Percentiles rank a stretch among this genome's conserved stretches.
phyloP scores from a whole-genome alignment of 2,113 vertebrate species.

The Thomomys bottae region DNA sequence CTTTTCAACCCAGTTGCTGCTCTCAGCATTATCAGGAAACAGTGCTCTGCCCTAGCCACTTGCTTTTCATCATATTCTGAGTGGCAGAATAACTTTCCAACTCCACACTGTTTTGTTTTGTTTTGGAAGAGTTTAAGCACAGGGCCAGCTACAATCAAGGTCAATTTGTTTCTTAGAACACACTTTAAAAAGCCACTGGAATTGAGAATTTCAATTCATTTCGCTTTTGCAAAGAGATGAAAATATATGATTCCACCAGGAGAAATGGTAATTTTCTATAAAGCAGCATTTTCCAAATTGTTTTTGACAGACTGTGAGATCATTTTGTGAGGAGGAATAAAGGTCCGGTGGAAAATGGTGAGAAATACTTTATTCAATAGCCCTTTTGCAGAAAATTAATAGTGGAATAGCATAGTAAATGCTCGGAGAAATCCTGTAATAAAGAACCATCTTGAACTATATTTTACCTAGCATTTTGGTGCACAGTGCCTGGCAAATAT shows the following conservation, averaged over 20 bases:
- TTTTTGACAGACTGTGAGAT: conserved; percentile 33
- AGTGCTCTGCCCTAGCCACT: neutral
- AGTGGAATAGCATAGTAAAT: neutral
- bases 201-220: conserved; percentile 39
- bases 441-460: neutral
- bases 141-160: conserved; percentile 6
- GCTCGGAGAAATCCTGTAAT: neutral
- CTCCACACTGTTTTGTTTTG: conserved; percentile 7
- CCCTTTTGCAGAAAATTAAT: neutral
- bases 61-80: neutral
- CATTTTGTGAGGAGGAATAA: neutral
- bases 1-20: neutral
- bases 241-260: neutral
- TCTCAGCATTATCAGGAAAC: neutral
- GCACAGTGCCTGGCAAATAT: too few relatives aligned
- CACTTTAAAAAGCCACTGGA: conserved; percentile 28
- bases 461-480: neutral
- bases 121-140: neutral
- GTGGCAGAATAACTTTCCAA: conserved; percentile 2
- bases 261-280: conserved; percentile 47
- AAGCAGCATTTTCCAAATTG: conserved; percentile 36
- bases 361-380: neutral
- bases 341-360: neutral
- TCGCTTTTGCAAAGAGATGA: conserved; percentile 52
- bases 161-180: neutral